Percentiles rank a stretch among this genome's conserved stretches.
phyloP scores from a whole-genome alignment of 2,888 invertebrate species.

The Erpobdella octoculata region DNA sequence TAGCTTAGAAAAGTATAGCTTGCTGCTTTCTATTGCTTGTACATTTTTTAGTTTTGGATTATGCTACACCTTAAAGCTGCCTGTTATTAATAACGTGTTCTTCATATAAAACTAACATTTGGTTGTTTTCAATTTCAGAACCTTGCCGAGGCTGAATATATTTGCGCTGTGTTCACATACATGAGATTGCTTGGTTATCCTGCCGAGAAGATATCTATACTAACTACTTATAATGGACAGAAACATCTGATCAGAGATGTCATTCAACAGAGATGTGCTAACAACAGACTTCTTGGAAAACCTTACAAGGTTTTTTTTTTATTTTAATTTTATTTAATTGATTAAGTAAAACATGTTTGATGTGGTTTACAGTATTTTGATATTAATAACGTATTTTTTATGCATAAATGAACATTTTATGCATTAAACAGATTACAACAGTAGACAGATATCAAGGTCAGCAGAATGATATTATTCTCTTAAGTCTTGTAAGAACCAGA shows the following conservation, averaged over 20 bases:
- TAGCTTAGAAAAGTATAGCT: too few relatives aligned
- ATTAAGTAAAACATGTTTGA: neutral
- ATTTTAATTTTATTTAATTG: neutral
- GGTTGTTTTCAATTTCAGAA: constrained; percentile 50
- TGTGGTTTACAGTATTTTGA: neutral
- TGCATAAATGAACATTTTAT: too few relatives aligned
- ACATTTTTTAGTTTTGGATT: neutral
- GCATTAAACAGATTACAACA: constrained; percentile 59
- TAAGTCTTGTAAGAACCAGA: constrained; percentile 87
- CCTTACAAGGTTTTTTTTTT: constrained; percentile 45
- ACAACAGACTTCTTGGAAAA: constrained; percentile 83
- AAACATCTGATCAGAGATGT: constrained; percentile 94
- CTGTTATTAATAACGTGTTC: neutral
- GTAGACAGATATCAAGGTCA: constrained; percentile 99
- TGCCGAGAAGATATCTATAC: constrained; percentile 86
- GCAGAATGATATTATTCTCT: constrained; percentile 93
- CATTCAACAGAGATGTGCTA: constrained; percentile 77
- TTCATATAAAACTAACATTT: neutral
- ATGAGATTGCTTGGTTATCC: constrained; percentile 95
- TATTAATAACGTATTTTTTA: too few relatives aligned
- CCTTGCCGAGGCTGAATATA: constrained; percentile 70
- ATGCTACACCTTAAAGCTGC: neutral
- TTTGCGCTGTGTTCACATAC: constrained; percentile 94
- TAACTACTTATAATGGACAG: constrained; percentile 98
- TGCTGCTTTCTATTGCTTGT: neutral